These are phyloP conservation scores for Tetraneura akinire DNA, from an alignment of 1,140 invertebrate genomes.

Conservation along the genomic window DNA sequence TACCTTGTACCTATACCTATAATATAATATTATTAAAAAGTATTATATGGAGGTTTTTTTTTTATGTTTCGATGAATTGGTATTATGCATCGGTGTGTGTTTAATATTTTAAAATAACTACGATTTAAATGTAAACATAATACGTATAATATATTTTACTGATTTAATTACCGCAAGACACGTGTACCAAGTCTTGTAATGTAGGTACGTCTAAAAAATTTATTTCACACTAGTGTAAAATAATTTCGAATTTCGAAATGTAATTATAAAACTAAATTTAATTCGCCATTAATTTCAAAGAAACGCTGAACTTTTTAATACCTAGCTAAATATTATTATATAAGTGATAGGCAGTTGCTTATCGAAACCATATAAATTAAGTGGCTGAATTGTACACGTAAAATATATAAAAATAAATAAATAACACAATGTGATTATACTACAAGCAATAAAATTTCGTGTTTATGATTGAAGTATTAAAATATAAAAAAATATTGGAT, in stretches of 20 bases:
- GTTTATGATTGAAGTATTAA: no score
- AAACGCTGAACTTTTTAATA: neutral
- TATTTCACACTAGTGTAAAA: neutral
- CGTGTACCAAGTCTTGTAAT: neutral
- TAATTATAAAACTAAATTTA: neutral
- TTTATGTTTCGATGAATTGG: neutral
- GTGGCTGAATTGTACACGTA: neutral
- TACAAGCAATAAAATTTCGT: no score
- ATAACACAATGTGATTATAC: neutral
- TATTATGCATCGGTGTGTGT: neutral
- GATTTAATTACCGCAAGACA: neutral
- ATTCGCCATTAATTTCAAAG: neutral
- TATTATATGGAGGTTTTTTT: no score
- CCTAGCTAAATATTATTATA: no score
- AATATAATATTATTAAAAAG: no score
- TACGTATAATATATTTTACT: neutral
- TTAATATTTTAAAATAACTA: neutral
- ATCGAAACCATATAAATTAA: constrained; percentile 13
- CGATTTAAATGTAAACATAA: neutral
- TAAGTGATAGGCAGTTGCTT: neutral
- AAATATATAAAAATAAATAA: constrained; percentile 2
- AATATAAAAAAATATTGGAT: no score
- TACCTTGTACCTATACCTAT: neutral
- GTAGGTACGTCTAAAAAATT: neutral
- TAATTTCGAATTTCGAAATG: neutral